Base-by-base conservation (phyloP, 2,113 vertebrate species). In the Oreocharis arfaki region DNA sequence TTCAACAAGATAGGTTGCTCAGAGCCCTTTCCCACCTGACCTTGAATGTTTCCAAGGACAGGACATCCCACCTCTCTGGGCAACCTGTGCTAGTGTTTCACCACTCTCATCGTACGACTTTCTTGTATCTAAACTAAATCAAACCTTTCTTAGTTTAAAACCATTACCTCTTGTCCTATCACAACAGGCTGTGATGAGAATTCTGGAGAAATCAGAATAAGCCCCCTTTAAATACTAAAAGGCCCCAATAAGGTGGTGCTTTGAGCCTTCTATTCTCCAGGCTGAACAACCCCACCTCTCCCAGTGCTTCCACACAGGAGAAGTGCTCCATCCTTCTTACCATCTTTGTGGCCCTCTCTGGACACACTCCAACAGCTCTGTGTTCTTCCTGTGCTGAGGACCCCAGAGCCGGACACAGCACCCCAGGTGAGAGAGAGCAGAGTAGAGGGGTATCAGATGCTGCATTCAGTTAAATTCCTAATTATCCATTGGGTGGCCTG, bases 401-500 rank as follows among this genome's bases (percentile, higher is more conserved):
- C 49, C 16, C 49, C 49, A 41, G 13, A 42, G 26, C 26, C 49
- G 50, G 26, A 60, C 10, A 11, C 7, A 74, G 37, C 28, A n/a
- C 37, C 67, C 37, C 37, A n/a, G 42, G 7, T 80, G 42, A 17
- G 35, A 71, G 30, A 55, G 30, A 57, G 44, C 18, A 81, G 32
- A 44, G 18, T 5, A 28, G 15, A 82, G n/a, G 27, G 27, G 27
- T 17, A 14, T 41, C 11, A 50, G 30, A 63, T 1, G 1, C 60
- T 71, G 35, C 41, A 37, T 33, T 74, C 42, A 16, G 16, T 32
- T 68, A 69, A 75, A 93, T 61, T 44, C 46, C n/a, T 28, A 41
- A 49, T 3, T 2, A 11, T 15, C 9, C 41, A 46, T 0, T 1
- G 33, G 3, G 0, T 12, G 11, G 46, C 28, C 35, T 37, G 30